Evolutionary conservation across 37 sponge, comb jelly and placozoan species (phyloP), one percentile per base, ranked within the genome.

Genomic region (Ianthella basta): DNA sequence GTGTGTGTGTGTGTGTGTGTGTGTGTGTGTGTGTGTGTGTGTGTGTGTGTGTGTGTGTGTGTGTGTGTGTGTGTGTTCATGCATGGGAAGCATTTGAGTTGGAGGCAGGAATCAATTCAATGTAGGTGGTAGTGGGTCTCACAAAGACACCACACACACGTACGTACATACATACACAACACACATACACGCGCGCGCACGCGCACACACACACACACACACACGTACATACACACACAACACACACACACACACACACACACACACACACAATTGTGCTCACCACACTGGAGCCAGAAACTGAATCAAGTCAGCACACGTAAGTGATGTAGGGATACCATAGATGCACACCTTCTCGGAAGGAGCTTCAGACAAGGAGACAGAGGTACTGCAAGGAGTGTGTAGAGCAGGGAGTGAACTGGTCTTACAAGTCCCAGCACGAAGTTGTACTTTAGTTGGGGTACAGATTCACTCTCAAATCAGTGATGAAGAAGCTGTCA

Each of bases 211-310:
- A 64, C n/a, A n/a, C n/a, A n/a, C n/a, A n/a, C n/a, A n/a, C n/a
- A n/a, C n/a, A n/a, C n/a, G 66, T 41, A 83, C 80, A 54, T 33
- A n/a, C 77, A 82, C 33, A 89, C 32, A 55, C 81, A 89, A 19
- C 14, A 36, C 25, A 30, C 19, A 35, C 69, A 34, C n/a, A n/a
- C n/a, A n/a, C n/a, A n/a, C n/a, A n/a, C n/a, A n/a, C n/a, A n/a
- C n/a, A n/a, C n/a, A n/a, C n/a, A n/a, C n/a, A n/a, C n/a, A n/a
- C 40, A 21, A 81, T 29, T 30, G 21, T 36, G 67, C 94, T 87
- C 59, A 95, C 96, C 59, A 57, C 4, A 82, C 79, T n/a, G 96
- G 84, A n/a, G 89, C 85, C 25, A 91, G 36, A 69, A 94, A 93
- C 20, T 83, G 33, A 1, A 96, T 61, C 66, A 96, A 73, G 69